Evolutionary conservation across 2,113 vertebrate species (phyloP), one percentile per base, ranked within the genome.

Genomic region (Cyanistes caeruleus): DNA sequence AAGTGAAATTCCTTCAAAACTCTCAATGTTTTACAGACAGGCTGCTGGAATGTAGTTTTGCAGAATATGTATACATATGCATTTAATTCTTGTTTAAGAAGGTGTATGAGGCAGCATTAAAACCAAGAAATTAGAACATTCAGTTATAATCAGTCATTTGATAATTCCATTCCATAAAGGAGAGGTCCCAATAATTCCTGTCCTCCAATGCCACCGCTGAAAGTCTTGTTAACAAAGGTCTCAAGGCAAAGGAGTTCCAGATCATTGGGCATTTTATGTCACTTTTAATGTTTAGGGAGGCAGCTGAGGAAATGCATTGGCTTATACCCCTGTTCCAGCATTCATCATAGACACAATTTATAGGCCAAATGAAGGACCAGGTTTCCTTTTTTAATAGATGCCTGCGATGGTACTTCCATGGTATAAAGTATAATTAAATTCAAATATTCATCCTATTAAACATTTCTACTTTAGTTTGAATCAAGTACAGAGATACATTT

Each of bases 251-350:
- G 48, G 30, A 90, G 94, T 97, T 97, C 89, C 96, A 97, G 88
- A 76, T 90, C 96, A 35, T 33, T 96, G 84, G 82, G 53, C 65
- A 60, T 88, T 97, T 97, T 65, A 97, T 96, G 76, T 80, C 96
- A 91, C 88, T 97, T 97, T 94, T 95, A 97, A 97, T 94, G 82
- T 95, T 91, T 88, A 90, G 90, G 93, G 93, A 97, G 84, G 79
- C 76, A 88, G 78, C 81, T 93, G 72, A 85, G 46, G n/a, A 97
- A 95, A 95, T 93, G 82, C 21, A 88, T 94, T 90, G 87, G 51
- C 46, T 94, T 87, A 84, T 12, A 48, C 85, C 95, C 96, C 68
- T 79, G 35, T 94, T 93, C 52, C 48, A 68, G 39, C 88, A 95
- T 88, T 68, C 46, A 60, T 55, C 76, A 80, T 4, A 35, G 74